Conservation (phyloP, 2,888 invertebrate genomes). For the Diarsia brunnea region DNA sequence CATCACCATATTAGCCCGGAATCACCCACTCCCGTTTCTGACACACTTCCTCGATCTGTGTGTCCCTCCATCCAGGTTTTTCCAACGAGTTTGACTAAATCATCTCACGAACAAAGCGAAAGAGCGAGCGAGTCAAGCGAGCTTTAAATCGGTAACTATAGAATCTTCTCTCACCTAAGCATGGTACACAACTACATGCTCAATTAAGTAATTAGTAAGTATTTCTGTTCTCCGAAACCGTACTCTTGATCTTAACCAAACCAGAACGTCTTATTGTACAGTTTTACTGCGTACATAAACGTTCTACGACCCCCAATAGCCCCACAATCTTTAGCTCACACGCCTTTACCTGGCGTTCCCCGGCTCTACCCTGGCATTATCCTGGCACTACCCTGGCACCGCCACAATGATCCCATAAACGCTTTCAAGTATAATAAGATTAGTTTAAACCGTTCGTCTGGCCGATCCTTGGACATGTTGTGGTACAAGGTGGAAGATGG, state of each 20-base stretch:
- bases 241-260: neutral
- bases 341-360: conserved; percentile 43
- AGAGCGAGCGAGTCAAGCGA: too few species aligned
- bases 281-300: conserved; percentile 7
- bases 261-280: neutral
- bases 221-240: neutral
- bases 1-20: neutral
- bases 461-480: conserved; percentile 64
- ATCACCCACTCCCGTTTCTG: neutral
- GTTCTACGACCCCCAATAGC: neutral
- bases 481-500: conserved; percentile 52
- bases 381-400: conserved; percentile 54
- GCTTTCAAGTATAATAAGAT: conserved; percentile 79
- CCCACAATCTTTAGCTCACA: conserved; percentile 46
- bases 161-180: too few species aligned
- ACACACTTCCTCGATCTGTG: neutral
- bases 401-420: conserved; percentile 75
- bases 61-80: neutral
- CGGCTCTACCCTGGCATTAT: conserved; percentile 35
- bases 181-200: neutral
- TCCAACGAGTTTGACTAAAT: neutral
- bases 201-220: neutral
- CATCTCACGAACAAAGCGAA: neutral
- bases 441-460: conserved; percentile 80
- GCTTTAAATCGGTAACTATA: too few species aligned